phyloP scores from a whole-genome alignment of 2,888 invertebrate genomes.

The Agrilus mali region DNA sequence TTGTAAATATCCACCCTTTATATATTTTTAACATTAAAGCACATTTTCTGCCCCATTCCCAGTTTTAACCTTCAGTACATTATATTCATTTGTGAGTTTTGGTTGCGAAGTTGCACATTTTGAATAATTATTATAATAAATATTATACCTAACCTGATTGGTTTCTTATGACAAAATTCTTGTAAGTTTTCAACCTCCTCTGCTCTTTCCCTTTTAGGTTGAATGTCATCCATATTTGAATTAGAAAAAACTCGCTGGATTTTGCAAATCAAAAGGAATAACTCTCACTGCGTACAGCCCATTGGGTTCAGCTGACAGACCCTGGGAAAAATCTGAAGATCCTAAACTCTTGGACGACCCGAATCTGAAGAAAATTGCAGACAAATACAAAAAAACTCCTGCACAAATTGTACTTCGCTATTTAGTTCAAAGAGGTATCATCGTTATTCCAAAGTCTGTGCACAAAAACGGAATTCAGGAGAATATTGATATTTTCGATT shows the following conservation, averaged over 20 bases:
- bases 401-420: slow-evolving; percentile 36
- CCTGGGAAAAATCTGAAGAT: slow-evolving; percentile 35
- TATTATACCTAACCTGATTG: too few relatives aligned
- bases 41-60: too few relatives aligned
- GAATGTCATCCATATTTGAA: slow-evolving; percentile 23
- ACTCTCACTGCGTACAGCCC: slow-evolving; percentile 41
- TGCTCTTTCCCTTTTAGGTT: slow-evolving; percentile 11
- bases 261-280: slow-evolving; percentile 34
- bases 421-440: slow-evolving; percentile 42
- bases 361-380: slow-evolving; percentile 32
- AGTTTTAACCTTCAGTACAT: too few relatives aligned
- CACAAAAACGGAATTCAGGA: slow-evolving; percentile 42
- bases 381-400: slow-evolving; percentile 33
- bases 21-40: too few relatives aligned
- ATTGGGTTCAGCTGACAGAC: slow-evolving; percentile 39
- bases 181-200: too few relatives aligned
- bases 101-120: too few relatives aligned
- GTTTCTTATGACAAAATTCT: too few relatives aligned
- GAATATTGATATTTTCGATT: slow-evolving; percentile 51
- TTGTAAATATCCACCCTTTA: too few relatives aligned
- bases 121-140: too few relatives aligned
- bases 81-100: too few relatives aligned
- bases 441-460: slow-evolving; percentile 51
- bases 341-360: slow-evolving; percentile 34
- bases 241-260: slow-evolving; percentile 35